Evolutionary conservation across 1,140 invertebrate genomes (phyloP).

Genomic region (Bathynomus jamesi): DNA sequence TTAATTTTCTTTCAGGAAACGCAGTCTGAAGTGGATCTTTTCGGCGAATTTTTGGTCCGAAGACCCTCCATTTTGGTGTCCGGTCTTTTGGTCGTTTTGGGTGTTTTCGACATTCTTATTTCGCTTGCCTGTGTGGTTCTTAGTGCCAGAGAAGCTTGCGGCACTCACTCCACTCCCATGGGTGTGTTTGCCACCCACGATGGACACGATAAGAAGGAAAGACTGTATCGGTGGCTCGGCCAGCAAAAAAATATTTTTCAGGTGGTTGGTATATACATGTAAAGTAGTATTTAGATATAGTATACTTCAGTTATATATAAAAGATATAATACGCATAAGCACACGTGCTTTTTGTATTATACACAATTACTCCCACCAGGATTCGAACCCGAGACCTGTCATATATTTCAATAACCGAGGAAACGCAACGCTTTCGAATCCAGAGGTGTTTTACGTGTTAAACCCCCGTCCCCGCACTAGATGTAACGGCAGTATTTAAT

Average conservation of each 20-base stretch:
- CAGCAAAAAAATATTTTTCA: not conserved
- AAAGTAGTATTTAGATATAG: too few relatives aligned
- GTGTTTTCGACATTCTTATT: not conserved
- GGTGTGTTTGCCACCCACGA: not conserved
- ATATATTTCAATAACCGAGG: too few relatives aligned
- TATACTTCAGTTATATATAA: too few relatives aligned
- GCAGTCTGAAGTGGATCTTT: not conserved
- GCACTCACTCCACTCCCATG: not conserved
- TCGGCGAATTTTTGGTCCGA: not conserved
- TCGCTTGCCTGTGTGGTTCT: not conserved
- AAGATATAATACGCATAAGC: too few relatives aligned
- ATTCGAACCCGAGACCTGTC: too few relatives aligned
- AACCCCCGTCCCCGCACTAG: too few relatives aligned
- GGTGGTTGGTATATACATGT: too few relatives aligned
- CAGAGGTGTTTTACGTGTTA: too few relatives aligned
- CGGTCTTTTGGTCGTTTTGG: not conserved
- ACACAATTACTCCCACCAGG: too few relatives aligned
- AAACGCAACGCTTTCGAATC: too few relatives aligned
- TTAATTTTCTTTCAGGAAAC: not conserved
- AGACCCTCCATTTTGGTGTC: not conserved
- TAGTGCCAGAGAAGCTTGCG: not conserved
- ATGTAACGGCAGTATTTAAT: too few relatives aligned
- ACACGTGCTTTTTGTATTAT: too few relatives aligned
- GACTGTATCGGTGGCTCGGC: not conserved
- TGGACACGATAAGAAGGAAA: not conserved